Conservation (phyloP, 2,113 vertebrate genomes). For the Lepus americanus region DNA sequence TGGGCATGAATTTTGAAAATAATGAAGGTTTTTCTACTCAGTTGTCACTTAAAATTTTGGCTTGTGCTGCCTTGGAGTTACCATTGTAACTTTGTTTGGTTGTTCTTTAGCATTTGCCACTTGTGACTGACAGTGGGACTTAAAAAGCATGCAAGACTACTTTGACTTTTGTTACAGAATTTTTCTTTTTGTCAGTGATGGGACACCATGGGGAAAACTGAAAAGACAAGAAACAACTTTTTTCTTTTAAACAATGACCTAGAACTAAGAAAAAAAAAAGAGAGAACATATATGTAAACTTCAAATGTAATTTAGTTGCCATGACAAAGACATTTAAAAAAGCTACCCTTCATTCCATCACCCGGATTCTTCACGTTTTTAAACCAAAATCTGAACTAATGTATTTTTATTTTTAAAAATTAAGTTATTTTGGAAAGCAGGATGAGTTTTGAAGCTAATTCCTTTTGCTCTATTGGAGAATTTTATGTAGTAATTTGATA, state of each 20-base stretch:
- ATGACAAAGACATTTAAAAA: slow-evolving; percentile 31
- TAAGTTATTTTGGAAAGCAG: slow-evolving; percentile 55
- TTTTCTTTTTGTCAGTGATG: slow-evolving; percentile 76
- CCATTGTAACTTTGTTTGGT: background rate
- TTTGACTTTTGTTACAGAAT: slow-evolving; percentile 66
- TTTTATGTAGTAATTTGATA: slow-evolving; percentile 60
- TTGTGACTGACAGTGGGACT: slow-evolving; percentile 2
- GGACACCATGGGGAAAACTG: slow-evolving; percentile 47
- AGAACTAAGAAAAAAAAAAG: background rate
- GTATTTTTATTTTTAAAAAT: background rate
- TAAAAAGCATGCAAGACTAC: slow-evolving; percentile 60
- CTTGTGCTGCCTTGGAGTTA: slow-evolving; percentile 20
- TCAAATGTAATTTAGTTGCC: slow-evolving; percentile 43
- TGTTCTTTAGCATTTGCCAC: slow-evolving; percentile 9
- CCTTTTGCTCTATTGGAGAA: slow-evolving; percentile 43
- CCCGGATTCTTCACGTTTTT: slow-evolving; percentile 48
- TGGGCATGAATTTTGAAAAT: slow-evolving; percentile 36
- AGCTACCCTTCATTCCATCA: slow-evolving; percentile 33
- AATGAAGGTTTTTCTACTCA: slow-evolving; percentile 11
- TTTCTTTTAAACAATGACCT: slow-evolving; percentile 52
- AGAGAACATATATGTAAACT: background rate
- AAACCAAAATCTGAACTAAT: slow-evolving; percentile 48
- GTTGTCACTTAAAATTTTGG: slow-evolving; percentile 34
- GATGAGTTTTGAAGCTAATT: slow-evolving; percentile 1
- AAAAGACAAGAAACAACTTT: slow-evolving; percentile 41